Evolutionary conservation across 2,797 vertebrate genomes (phyloP).

Genomic region (Microhierax caerulescens): DNA sequence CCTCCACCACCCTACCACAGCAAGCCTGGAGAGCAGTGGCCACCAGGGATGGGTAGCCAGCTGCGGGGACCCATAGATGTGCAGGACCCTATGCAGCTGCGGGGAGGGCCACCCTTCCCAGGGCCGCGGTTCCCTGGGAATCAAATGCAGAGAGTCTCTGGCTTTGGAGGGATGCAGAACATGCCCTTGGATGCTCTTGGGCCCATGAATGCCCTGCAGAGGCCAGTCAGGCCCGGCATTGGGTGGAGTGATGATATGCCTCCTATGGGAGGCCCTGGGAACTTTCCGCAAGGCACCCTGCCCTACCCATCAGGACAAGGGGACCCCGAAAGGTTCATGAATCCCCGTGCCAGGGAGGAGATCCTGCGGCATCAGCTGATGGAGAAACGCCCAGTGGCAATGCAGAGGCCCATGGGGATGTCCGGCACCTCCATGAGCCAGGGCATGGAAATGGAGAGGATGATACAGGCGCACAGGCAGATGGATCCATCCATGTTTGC

Average conservation of each 20-base stretch:
- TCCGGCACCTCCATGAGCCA: slow-evolving; percentile 65
- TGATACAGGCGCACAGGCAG: slow-evolving; percentile 86
- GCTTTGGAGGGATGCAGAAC: slow-evolving; percentile 82
- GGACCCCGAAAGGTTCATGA: slow-evolving; percentile 86
- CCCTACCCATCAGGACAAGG: slow-evolving; percentile 85
- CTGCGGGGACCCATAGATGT: slow-evolving; percentile 85
- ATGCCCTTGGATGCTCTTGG: slow-evolving; percentile 87
- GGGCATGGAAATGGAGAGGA: slow-evolving; percentile 86
- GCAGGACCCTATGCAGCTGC: slow-evolving; percentile 77
- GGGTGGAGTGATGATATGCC: slow-evolving; percentile 91
- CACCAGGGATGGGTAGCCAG: slow-evolving; percentile 77
- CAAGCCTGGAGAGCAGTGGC: slow-evolving; percentile 90
- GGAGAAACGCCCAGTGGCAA: slow-evolving; percentile 87
- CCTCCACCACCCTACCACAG: slow-evolving; percentile 97
- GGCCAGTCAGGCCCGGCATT: slow-evolving; percentile 83
- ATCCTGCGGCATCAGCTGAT: slow-evolving; percentile 88
- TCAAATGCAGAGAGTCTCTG: slow-evolving; percentile 81
- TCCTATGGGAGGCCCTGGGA: slow-evolving; percentile 83
- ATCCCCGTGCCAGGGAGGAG: slow-evolving; percentile 85
- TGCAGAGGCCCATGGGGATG: slow-evolving; percentile 81
- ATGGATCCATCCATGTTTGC: slow-evolving; percentile 78
- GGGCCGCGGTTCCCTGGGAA: slow-evolving; percentile 89
- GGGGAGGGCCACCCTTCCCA: slow-evolving; percentile 80
- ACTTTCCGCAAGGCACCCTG: slow-evolving; percentile 82
- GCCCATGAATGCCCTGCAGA: slow-evolving; percentile 82